phyloP scores from a whole-genome alignment of 2,113 vertebrate species.

The Numida meleagris region DNA sequence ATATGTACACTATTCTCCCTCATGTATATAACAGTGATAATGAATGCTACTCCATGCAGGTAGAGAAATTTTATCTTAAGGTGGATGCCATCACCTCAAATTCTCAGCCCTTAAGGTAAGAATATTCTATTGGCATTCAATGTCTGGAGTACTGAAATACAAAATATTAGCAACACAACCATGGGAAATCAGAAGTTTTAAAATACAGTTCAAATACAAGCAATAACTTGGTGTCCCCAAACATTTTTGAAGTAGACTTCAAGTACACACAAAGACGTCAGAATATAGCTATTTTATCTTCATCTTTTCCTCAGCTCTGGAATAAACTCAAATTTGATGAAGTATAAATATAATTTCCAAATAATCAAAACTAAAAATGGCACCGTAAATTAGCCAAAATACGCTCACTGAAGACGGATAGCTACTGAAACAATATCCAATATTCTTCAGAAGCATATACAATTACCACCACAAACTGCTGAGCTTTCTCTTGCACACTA shows the following conservation, averaged over 20 bases:
- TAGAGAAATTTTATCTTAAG: neutral
- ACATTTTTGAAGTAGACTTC: neutral
- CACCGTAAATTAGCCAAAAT: neutral
- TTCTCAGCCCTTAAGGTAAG: neutral
- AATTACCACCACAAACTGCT: neutral
- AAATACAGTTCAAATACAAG: neutral
- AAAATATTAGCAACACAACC: neutral
- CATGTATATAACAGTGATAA: neutral
- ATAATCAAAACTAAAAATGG: neutral
- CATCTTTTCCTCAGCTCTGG: neutral
- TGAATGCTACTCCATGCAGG: neutral
- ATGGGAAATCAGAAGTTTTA: neutral
- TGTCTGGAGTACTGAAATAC: neutral
- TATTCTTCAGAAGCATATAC: neutral
- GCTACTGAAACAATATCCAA: neutral
- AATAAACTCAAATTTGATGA: neutral
- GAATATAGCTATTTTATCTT: neutral
- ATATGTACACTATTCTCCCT: neutral
- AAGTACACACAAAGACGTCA: neutral
- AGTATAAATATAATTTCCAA: neutral
- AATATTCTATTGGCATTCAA: neutral
- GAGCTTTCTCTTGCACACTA: neutral
- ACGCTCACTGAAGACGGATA: neutral
- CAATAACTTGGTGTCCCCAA: neutral
- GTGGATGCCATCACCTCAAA: neutral